Base-by-base conservation (phyloP, 2,113 vertebrate genomes). In the Apaloderma vittatum region DNA sequence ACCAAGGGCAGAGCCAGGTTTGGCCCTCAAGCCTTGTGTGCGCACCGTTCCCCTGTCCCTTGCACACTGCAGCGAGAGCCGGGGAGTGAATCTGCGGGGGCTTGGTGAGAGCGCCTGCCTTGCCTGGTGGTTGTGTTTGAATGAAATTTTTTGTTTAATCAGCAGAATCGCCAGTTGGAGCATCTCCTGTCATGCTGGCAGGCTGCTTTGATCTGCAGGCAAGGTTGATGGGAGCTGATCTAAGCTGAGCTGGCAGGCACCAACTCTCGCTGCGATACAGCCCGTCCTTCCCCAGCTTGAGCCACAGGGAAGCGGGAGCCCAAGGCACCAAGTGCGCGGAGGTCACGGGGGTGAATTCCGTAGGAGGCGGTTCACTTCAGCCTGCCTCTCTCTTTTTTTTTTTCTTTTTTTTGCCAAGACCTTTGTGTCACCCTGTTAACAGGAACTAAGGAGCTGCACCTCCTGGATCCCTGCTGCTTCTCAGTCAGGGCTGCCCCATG, bases 241-340 rank as follows among this genome's bases (percentile, higher is more conserved):
- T 84, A 20, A 94, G 52, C 1, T 3, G 65, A 89, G 86, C 59
- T 87, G 86, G 88, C 95, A 92, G 83, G 43, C 51, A 77, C 43
- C 61, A 54, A 0, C 16, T 68, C 83, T 32, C 2, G 0, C 23
- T 15, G 66, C 52, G 84, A 61, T 29, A 29, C 16, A 45, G 18
- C 55, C 45, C 9, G 2, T 67, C 68, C 27, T 3, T 59, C 11
- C 74, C 74, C 54, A 17, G 40, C n/a, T 2, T 22, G 48, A 90
- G 68, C 32, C 58, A 61, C 66, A 52, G 82, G 36, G 40, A 90
- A 27, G 21, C 2, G 30, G 71, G 75, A 92, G n/a, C 54, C 49
- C 49, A 46, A 1, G 13, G 51, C 78, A 36, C 29, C 13, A 11
- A 77, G 36, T 6, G 58, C 7, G 1, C 36, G 1, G 6, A 76